These are phyloP conservation scores for Hofmannophila pseudospretella DNA, from an alignment of 2,888 invertebrate species.

Conservation along the genomic window DNA sequence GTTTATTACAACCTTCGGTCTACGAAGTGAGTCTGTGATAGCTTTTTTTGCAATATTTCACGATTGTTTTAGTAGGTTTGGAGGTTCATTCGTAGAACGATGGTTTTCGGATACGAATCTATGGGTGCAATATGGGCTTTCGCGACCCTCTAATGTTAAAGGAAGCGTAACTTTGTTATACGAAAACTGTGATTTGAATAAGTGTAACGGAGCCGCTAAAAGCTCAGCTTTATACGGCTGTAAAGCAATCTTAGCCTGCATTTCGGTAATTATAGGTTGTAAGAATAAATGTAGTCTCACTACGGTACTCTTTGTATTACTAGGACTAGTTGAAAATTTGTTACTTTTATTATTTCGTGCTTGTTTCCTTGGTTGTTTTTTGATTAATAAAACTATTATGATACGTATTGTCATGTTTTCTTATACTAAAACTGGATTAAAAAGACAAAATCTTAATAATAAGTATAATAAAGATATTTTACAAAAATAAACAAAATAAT, in stretches of 20 bases:
- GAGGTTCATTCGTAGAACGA: background rate
- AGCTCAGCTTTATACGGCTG: constrained; percentile 7
- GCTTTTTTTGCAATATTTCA: background rate
- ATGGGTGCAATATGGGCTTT: constrained; percentile 7
- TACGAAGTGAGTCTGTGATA: background rate
- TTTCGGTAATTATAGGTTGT: constrained; percentile 20
- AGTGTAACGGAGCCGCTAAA: constrained; percentile 2
- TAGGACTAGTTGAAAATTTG: constrained; percentile 24
- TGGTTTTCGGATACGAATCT: constrained; percentile 10
- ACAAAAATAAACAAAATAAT: constrained; percentile 10
- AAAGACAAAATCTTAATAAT: constrained; percentile 12
- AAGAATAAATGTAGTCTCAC: constrained; percentile 30
- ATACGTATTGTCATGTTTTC: background rate
- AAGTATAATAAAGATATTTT: constrained; percentile 8
- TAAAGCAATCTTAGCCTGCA: constrained; percentile 5
- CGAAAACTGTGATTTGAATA: constrained; percentile 9
- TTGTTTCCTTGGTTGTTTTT: constrained; percentile 46
- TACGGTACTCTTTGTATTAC: constrained; percentile 28
- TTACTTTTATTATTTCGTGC: constrained; percentile 34
- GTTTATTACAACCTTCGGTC: constrained; percentile 8
- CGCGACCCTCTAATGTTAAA: background rate
- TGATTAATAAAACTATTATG: constrained; percentile 35
- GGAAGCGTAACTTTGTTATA: background rate
- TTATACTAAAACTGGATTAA: constrained; percentile 3
- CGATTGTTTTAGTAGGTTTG: background rate